phyloP scores from a whole-genome alignment of 2,113 vertebrate genomes.

The Tricholaema leucomelas region DNA sequence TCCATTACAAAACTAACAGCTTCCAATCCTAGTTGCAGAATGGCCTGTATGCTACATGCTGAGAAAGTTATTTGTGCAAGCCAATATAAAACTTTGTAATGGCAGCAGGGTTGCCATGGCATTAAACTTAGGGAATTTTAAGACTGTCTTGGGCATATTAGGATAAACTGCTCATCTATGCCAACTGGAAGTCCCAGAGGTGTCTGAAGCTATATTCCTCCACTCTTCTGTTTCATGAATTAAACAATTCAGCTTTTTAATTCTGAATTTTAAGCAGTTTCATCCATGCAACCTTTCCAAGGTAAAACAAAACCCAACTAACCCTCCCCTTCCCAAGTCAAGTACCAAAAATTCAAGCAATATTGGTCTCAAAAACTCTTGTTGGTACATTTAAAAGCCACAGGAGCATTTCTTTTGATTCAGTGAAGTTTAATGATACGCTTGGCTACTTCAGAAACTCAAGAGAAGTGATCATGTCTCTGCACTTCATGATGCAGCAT shows the following conservation, averaged over 20 bases:
- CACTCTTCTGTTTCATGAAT: neutral
- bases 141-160: neutral
- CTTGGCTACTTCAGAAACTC: neutral
- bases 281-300: neutral
- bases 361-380: neutral
- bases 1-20: neutral
- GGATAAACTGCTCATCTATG: neutral
- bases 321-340: fast-evolving
- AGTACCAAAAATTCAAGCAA: neutral
- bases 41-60: neutral
- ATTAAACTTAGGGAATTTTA: neutral
- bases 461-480: neutral
- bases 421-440: neutral
- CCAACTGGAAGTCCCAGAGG: neutral
- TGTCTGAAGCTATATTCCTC: neutral
- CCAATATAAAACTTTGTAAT: neutral
- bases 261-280: neutral
- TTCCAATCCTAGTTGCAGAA: neutral
- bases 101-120: neutral
- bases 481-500: neutral
- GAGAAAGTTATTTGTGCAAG: neutral
- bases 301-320: neutral
- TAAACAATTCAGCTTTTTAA: neutral
- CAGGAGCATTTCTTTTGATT: neutral
- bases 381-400: neutral